These are phyloP conservation scores for Helicoverpa assulta DNA, from an alignment of 2,888 invertebrate species.

Conservation along the genomic window DNA sequence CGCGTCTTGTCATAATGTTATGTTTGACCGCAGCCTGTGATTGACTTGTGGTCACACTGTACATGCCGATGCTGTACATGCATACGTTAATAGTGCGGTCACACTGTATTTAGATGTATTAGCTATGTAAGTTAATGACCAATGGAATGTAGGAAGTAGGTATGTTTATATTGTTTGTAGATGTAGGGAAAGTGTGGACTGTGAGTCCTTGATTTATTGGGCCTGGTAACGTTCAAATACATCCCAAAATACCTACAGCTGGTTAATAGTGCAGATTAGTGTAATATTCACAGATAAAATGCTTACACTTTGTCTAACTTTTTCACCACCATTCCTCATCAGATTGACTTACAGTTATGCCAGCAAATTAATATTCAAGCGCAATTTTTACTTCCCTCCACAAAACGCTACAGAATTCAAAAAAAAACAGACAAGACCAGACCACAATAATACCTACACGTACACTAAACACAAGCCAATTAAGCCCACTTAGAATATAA, in stretches of 20 bases:
- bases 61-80: constrained; percentile 40
- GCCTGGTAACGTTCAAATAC: no score
- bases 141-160: constrained; percentile 10
- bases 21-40: constrained; percentile 64
- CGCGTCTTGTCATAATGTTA: constrained; percentile 43
- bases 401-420: constrained; percentile 10
- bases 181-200: neutral
- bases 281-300: no score
- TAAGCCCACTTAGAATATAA: constrained; percentile 59
- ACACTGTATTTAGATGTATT: constrained; percentile 4
- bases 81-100: constrained; percentile 24
- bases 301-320: no score
- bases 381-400: neutral
- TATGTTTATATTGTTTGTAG: neutral
- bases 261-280: no score
- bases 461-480: constrained; percentile 56
- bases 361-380: neutral
- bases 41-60: constrained; percentile 66
- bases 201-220: no score
- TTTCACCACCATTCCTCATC: no score
- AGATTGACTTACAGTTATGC: no score
- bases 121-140: neutral
- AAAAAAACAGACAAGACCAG: constrained; percentile 7
- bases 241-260: no score
- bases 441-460: constrained; percentile 50